Percentiles rank a stretch among this genome's conserved stretches.
Conservation (phyloP, 2,888 invertebrate genomes). For the Poecilobothrus nobilitatus region DNA sequence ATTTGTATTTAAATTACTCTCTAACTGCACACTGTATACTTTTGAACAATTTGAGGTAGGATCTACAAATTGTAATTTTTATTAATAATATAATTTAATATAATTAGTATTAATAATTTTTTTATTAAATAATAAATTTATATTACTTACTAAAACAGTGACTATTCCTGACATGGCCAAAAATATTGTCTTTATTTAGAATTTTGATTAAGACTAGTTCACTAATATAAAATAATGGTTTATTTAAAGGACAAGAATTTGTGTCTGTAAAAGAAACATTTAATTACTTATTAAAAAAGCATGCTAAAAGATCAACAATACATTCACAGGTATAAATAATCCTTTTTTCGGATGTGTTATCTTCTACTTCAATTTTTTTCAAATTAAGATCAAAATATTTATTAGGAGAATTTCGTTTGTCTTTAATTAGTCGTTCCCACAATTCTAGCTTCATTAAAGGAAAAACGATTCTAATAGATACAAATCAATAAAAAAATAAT, state of each 20-base stretch:
- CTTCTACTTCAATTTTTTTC: background rate
- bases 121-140: no score
- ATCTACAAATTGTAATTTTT: slow-evolving; percentile 16
- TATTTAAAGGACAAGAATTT: slow-evolving; percentile 30
- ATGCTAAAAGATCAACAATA: background rate
- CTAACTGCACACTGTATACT: background rate
- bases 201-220: background rate
- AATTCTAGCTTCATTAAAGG: slow-evolving; percentile 39
- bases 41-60: background rate
- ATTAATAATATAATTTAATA: no score
- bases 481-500: slow-evolving; percentile 17
- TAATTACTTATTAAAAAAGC: no score
- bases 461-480: slow-evolving; percentile 29
- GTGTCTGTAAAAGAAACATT: slow-evolving; percentile 22
- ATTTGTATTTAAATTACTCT: background rate
- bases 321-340: slow-evolving; percentile 4
- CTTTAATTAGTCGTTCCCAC: slow-evolving; percentile 26
- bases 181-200: background rate
- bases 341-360: background rate
- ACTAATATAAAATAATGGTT: background rate
- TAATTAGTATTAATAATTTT: no score
- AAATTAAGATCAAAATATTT: background rate
- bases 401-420: slow-evolving; percentile 25
- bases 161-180: background rate
- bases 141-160: background rate